Conservation (phyloP, 2,113 vertebrate genomes). For the Laterallus jamaicensis region DNA sequence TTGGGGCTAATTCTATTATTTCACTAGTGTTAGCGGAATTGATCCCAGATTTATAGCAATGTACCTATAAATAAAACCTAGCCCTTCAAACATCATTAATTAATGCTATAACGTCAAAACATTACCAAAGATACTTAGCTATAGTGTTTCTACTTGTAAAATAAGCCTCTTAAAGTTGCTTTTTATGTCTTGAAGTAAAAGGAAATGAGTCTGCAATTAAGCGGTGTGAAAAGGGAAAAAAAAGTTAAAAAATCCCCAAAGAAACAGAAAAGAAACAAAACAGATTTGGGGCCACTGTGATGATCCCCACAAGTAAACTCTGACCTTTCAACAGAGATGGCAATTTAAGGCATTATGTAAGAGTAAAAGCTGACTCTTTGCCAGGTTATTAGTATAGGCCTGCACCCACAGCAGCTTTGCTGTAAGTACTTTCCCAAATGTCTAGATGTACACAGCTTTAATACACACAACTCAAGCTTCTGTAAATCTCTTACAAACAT, state of each 20-base stretch:
- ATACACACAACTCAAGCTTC: constrained; percentile 74
- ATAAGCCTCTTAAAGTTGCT: constrained; percentile 11
- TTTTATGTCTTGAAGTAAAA: constrained; percentile 15
- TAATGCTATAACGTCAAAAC: constrained; percentile 50
- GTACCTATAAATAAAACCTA: constrained; percentile 53
- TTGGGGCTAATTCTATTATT: constrained; percentile 38
- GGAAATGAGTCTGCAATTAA: constrained; percentile 23
- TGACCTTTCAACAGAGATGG: constrained; percentile 58
- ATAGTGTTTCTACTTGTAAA: constrained; percentile 46
- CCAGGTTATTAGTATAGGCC: constrained; percentile 66
- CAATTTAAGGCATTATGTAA: constrained; percentile 60
- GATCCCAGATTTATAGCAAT: constrained; percentile 53
- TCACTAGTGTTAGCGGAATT: constrained; percentile 18
- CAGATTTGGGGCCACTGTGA: neutral
- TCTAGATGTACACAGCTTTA: constrained; percentile 74
- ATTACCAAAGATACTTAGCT: constrained; percentile 53
- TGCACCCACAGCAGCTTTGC: constrained; percentile 64
- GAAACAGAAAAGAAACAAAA: neutral
- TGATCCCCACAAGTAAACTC: constrained; percentile 34
- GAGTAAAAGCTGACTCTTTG: constrained; percentile 54
- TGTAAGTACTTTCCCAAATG: constrained; percentile 70
- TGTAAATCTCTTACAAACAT: constrained; percentile 78
- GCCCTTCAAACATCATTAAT: constrained; percentile 53
- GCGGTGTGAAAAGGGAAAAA: neutral
- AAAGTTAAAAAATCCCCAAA: too few species aligned